Conservation (phyloP, 2,888 invertebrate species). For the Lagria hirta region DNA sequence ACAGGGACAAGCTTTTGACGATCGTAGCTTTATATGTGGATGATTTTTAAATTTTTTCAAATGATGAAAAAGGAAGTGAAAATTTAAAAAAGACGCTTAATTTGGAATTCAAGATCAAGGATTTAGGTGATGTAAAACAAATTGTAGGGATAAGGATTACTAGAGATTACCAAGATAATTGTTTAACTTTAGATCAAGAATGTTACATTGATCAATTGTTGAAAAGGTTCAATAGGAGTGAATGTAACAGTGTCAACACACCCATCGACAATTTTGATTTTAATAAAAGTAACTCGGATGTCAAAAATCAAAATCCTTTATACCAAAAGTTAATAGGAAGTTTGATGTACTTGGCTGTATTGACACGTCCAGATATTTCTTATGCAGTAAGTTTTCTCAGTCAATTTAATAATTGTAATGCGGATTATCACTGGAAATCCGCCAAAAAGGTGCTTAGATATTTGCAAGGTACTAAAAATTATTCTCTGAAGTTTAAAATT, state of each 20-base stretch:
- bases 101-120: too few species aligned
- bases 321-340: background rate
- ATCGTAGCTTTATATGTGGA: too few species aligned
- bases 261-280: background rate
- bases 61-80: too few species aligned
- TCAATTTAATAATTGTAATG: background rate
- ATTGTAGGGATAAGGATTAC: too few species aligned
- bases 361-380: background rate
- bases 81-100: too few species aligned
- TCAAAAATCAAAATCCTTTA: background rate
- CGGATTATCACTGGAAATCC: background rate
- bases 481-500: background rate
- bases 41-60: too few species aligned
- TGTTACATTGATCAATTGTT: background rate
- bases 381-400: background rate
- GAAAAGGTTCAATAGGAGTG: background rate
- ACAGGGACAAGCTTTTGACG: too few species aligned
- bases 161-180: too few species aligned
- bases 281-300: background rate
- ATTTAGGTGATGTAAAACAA: too few species aligned
- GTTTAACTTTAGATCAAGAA: too few species aligned
- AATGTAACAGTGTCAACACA: background rate
- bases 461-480: background rate
- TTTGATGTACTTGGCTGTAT: too few species aligned
- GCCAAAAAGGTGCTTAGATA: background rate